Percentiles rank a stretch among this genome's conserved stretches.
These are phyloP conservation scores for Anabacerthia variegaticeps DNA, from an alignment of 2,797 vertebrate species.

Conservation along the genomic window DNA sequence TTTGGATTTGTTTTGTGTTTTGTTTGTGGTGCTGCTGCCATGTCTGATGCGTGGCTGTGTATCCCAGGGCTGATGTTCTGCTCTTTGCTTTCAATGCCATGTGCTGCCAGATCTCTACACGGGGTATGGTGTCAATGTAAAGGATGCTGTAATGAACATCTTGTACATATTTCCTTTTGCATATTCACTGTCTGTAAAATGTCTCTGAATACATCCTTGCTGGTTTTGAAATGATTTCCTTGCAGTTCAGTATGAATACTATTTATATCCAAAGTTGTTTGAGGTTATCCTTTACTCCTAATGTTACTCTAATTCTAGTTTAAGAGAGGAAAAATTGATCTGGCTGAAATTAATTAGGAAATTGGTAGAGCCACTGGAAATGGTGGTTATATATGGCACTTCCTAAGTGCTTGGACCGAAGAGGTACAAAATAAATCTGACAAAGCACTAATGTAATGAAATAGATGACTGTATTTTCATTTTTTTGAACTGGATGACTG, in stretches of 20 bases:
- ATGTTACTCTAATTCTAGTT: not conserved
- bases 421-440: slow-evolving; percentile 7
- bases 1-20: not conserved
- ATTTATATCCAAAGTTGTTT: slow-evolving; percentile 12
- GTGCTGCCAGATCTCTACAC: not conserved
- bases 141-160: slow-evolving; percentile 32
- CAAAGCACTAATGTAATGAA: not conserved
- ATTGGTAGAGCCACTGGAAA: slow-evolving; percentile 1
- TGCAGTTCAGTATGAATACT: not conserved
- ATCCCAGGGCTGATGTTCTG: not conserved
- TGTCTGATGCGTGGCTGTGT: not conserved
- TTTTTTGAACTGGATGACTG: not conserved
- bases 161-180: slow-evolving; percentile 34
- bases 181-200: slow-evolving; percentile 17
- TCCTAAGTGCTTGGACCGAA: not conserved
- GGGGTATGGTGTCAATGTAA: not conserved
- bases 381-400: slow-evolving; percentile 1
- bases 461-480: not conserved
- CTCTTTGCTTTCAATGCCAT: not conserved
- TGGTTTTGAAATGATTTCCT: not conserved
- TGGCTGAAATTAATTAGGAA: slow-evolving; percentile 31
- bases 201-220: not conserved
- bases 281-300: slow-evolving; percentile 43
- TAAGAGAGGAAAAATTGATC: slow-evolving; percentile 4
- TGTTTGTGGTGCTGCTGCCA: slow-evolving; percentile 15